Evolutionary conservation across 2,888 invertebrate genomes (phyloP), one percentile per base, ranked within the genome.

Genomic region (Macrophya annulata): DNA sequence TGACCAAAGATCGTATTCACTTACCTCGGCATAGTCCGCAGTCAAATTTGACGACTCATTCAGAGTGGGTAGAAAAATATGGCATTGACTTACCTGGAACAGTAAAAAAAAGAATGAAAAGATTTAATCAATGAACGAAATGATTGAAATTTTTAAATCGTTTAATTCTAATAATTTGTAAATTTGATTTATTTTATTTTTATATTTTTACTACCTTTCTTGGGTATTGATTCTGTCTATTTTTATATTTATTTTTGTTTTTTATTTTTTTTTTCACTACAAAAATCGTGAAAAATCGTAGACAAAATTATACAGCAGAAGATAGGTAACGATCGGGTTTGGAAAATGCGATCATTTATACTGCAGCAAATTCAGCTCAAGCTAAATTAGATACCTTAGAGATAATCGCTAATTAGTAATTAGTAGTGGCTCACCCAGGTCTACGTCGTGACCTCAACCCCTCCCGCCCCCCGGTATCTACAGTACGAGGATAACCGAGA

Each of bases 321-420:
- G n/a, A 17, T 17, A 71, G 40, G 37, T 71, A 74, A 74, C 72
- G 45, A 74, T n/a, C 21, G n/a, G 72, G 45, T 45, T 74, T 21
- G 40, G 45, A 45, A 74, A 74, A 74, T 45, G 72, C 72, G 72
- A 74, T 68, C 68, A 37, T 68, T 68, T 68, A 68, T 74, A 45
- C 72, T 12, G 43, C 72, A 43, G 72, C 45, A 45, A 45, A 45
- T 74, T 40, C 72, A 74, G 72, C 72, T n/a, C 37, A 77, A 77
- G 77, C 77, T 77, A 55, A 45, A 45, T 45, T 74, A 76, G 79
- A 85, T 85, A 65, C 77, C 85, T 25, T 12, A 21, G 87, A 86
- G 86, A 88, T 86, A 88, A 88, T 88, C 88, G 85, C 87, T 87
- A 88, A 88, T 88, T 88, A 87, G 86, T 87, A 86, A 88, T 87